Evolutionary conservation across 2,888 invertebrate species (phyloP).

Genomic region (Tenthredo distinguenda): DNA sequence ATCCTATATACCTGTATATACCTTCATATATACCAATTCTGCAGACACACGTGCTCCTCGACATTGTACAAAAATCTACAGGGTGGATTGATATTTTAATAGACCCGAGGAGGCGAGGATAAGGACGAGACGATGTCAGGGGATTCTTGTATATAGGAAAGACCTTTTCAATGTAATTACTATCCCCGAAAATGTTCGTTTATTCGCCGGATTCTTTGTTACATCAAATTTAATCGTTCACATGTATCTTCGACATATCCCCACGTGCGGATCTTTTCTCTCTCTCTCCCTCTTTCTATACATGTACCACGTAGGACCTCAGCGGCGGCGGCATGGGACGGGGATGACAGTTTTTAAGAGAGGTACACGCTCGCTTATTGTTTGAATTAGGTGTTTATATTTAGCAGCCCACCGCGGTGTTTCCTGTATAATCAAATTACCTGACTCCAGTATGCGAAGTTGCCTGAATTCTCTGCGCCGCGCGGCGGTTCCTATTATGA

Average conservation of each 20-base stretch:
- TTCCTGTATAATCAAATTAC: conserved; percentile 31
- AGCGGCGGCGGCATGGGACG: too few species aligned
- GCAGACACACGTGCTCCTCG: background rate
- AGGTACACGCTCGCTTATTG: background rate
- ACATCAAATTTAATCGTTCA: too few species aligned
- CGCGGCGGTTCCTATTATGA: background rate
- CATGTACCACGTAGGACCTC: too few species aligned
- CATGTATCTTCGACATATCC: too few species aligned
- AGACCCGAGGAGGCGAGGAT: too few species aligned
- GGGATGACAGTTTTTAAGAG: background rate
- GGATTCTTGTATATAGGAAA: too few species aligned
- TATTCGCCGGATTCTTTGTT: too few species aligned
- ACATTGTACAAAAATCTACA: background rate
- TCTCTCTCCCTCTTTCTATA: too few species aligned
- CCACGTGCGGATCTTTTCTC: too few species aligned
- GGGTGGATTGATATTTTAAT: background rate
- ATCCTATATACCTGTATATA: background rate
- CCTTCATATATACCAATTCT: background rate
- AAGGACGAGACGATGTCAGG: too few species aligned
- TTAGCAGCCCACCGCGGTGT: background rate
- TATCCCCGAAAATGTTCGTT: too few species aligned
- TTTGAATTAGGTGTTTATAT: conserved; percentile 17
- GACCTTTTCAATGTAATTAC: too few species aligned
- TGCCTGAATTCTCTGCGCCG: background rate
- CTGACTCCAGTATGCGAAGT: background rate